Percentiles rank a stretch among this genome's conserved stretches.
phyloP scores from a whole-genome alignment of 2,888 invertebrate species.

The Branchipolynoe longqiensis region DNA sequence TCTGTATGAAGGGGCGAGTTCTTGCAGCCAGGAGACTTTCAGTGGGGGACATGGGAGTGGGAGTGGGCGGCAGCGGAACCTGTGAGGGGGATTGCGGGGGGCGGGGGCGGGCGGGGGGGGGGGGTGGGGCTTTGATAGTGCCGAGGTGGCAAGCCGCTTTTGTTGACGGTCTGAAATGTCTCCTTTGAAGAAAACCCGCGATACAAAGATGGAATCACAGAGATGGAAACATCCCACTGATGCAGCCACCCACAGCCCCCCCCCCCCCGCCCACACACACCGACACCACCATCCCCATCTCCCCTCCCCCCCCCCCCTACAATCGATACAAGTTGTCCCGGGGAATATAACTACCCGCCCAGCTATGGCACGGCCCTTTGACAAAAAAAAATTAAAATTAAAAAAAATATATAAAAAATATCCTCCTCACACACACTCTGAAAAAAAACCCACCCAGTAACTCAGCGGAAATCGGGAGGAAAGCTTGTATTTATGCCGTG shows the following conservation, averaged over 20 bases:
- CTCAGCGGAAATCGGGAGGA: conserved; percentile 22
- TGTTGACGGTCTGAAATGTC: conserved; percentile 29
- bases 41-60: too few relatives aligned
- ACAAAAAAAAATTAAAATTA: too few relatives aligned
- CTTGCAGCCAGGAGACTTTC: too few relatives aligned
- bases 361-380: not conserved
- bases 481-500: conserved; percentile 50
- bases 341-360: conserved; percentile 40
- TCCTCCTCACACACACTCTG: too few relatives aligned
- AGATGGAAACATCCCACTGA: conserved; percentile 39
- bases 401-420: too few relatives aligned
- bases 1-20: too few relatives aligned
- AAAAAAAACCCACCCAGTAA: too few relatives aligned
- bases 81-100: too few relatives aligned
- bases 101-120: not conserved
- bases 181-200: conserved; percentile 45
- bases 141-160: too few relatives aligned
- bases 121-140: not conserved
- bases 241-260: not conserved
- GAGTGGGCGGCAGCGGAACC: too few relatives aligned
- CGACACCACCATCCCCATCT: not conserved
- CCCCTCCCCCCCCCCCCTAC: not conserved
- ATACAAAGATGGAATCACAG: conserved; percentile 38
- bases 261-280: not conserved
- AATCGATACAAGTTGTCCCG: conserved; percentile 52